These are phyloP conservation scores for Aplodontia rufa DNA, from an alignment of 2,113 vertebrate genomes.

Conservation along the genomic window DNA sequence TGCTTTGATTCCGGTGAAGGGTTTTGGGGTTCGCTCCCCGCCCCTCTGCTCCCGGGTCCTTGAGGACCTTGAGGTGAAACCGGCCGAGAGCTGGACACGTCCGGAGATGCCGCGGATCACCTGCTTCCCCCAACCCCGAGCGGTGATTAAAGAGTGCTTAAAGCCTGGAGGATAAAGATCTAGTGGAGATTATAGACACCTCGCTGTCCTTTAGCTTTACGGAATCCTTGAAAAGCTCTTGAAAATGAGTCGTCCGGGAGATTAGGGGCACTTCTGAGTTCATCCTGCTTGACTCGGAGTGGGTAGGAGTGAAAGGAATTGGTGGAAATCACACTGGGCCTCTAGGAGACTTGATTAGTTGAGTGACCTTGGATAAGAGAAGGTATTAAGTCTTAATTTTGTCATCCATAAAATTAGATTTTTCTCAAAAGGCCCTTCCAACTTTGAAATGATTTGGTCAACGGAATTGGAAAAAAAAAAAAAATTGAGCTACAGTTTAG, in stretches of 20 bases:
- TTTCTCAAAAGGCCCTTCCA: neutral
- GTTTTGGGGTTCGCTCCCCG: neutral
- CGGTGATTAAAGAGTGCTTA: neutral
- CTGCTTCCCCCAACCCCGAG: neutral
- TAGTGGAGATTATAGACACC: neutral
- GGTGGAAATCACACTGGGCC: neutral
- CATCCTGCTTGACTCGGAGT: neutral
- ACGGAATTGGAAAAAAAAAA: neutral
- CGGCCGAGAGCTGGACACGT: slow-evolving; percentile 3
- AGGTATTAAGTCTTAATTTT: neutral
- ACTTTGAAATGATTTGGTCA: slow-evolving; percentile 2
- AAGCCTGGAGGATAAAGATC: neutral
- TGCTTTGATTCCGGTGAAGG: slow-evolving; percentile 37
- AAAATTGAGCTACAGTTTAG: neutral
- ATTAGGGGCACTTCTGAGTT: neutral
- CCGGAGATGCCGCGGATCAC: neutral
- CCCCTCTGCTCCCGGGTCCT: neutral
- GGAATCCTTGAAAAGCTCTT: neutral
- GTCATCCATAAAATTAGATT: slow-evolving; percentile 25
- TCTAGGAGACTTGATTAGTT: neutral
- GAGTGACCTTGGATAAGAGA: slow-evolving; percentile 56
- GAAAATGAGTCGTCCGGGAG: neutral
- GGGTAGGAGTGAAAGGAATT: neutral
- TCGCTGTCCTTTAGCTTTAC: neutral
- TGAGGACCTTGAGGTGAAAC: neutral